Evolutionary conservation across 2,113 vertebrate genomes (phyloP), one percentile per base, ranked within the genome.

Genomic region (Otis tarda): DNA sequence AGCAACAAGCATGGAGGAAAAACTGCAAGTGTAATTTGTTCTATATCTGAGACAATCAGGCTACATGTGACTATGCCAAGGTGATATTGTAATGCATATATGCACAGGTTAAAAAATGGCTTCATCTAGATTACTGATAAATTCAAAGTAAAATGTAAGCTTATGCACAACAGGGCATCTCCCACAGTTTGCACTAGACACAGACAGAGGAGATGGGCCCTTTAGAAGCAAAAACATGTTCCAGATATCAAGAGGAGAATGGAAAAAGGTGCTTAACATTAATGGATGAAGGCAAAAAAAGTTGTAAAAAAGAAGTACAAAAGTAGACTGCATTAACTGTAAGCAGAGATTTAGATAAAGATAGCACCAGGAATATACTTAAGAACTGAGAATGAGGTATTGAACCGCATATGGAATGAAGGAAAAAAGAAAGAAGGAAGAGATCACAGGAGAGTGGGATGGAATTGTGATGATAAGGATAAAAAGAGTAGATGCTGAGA

Each of bases 311-410:
- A 49, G 24, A 70, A 49, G 15, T 68, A 76, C 33, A 77, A 88
- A 95, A 90, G 74, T 57, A 69, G 39, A 76, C 3, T 9, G 7
- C 35, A 27, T 61, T 93, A 55, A 70, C 76, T 74, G 56, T 25
- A 86, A 87, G 22, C 15, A 63, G 65, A 89, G 41, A 87, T 91
- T 95, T 89, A 69, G 80, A 80, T 82, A 79, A 92, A 57, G 75
- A 75, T 41, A 52, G 12, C 39, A 74, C 5, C 20, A 70, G 24
- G 50, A 89, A 77, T 91, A 89, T 33, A 31, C n/a, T 77, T 83
- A 50, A 7, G 7, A 68, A 41, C 50, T 70, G 37, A 81, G 28
- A 69, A 50, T 25, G 9, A 78, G 21, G 5, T 37, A 74, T 75
- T 93, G 52, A 83, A 67, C 69, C 82, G n/a, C 22, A 47, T 75